These are phyloP conservation scores for Periplaneta americana DNA, from an alignment of 1,140 invertebrate genomes.

Conservation along the genomic window DNA sequence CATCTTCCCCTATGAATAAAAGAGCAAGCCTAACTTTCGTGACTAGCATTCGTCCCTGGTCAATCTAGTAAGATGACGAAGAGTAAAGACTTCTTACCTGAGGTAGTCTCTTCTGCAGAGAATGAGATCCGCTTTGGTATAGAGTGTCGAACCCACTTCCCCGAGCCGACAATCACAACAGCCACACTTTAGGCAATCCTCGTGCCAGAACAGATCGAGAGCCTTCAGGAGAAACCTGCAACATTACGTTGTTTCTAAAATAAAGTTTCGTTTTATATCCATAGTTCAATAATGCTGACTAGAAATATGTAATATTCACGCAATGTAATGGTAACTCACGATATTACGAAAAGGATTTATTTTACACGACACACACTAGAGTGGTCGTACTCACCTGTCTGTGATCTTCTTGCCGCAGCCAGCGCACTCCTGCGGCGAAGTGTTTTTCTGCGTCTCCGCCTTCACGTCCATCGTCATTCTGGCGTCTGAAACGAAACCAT, in stretches of 20 bases:
- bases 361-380: too few relatives aligned
- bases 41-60: too few relatives aligned
- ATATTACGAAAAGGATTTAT: too few relatives aligned
- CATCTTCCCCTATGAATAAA: too few relatives aligned
- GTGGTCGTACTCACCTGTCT: conserved; percentile 38
- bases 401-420: conserved; percentile 83
- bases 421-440: conserved; percentile 61
- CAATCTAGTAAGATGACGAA: not conserved
- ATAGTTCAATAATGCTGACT: too few relatives aligned
- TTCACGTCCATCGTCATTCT: conserved; percentile 15
- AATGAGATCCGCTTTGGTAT: conserved; percentile 88
- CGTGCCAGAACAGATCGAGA: conserved; percentile 88
- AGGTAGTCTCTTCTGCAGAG: conserved; percentile 91
- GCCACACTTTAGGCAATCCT: conserved; percentile 89
- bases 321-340: too few relatives aligned
- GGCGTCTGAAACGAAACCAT: too few relatives aligned
- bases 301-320: too few relatives aligned
- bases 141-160: conserved; percentile 40
- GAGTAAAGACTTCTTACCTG: conserved; percentile 46
- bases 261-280: too few relatives aligned
- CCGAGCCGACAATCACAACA: conserved; percentile 89
- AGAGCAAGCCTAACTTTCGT: not conserved
- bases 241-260: too few relatives aligned
- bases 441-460: not conserved
- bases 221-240: conserved; percentile 61